phyloP scores from a whole-genome alignment of 2,888 invertebrate species.

The Euproctis similis region DNA sequence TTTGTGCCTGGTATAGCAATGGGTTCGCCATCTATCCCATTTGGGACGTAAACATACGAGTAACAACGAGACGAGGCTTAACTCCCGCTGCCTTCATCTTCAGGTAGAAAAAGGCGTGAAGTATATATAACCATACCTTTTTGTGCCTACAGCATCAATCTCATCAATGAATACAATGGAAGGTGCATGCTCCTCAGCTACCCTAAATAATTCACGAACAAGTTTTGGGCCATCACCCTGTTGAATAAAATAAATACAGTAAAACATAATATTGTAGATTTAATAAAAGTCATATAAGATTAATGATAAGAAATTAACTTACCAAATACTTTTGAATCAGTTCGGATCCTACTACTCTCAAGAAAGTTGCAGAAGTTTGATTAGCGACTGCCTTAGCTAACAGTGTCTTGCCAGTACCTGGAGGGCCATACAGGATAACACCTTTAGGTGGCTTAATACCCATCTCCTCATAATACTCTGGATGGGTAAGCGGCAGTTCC shows the following conservation, averaged over 20 bases:
- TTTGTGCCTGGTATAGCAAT: no score
- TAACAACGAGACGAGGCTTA: no score
- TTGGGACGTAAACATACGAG: no score
- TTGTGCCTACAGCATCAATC: constrained; percentile 99
- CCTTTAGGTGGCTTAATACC: constrained; percentile 99
- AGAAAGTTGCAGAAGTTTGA: constrained; percentile 99
- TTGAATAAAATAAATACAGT: no score
- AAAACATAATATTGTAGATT: no score
- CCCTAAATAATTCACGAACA: constrained; percentile 96
- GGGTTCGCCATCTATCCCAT: no score
- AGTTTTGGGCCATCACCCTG: constrained; percentile 98
- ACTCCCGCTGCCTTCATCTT: no score
- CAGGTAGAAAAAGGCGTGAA: no score
- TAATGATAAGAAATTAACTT: constrained; percentile 25
- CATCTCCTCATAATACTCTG: constrained; percentile 99
- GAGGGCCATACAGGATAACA: constrained; percentile 97
- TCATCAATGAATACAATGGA: constrained; percentile 99
- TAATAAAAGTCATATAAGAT: no score
- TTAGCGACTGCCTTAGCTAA: constrained; percentile 99
- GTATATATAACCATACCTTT: no score
- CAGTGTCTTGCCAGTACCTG: constrained; percentile 98
- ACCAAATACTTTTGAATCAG: constrained; percentile 98
- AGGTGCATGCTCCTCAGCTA: constrained; percentile 99
- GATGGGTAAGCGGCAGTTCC: constrained; percentile 98
- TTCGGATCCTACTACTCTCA: constrained; percentile 99